A percentile compares a stretch with the other conserved stretches of the same genome.
Conservation (phyloP, 2,797 vertebrate species). For the Pagetopsis macropterus region DNA sequence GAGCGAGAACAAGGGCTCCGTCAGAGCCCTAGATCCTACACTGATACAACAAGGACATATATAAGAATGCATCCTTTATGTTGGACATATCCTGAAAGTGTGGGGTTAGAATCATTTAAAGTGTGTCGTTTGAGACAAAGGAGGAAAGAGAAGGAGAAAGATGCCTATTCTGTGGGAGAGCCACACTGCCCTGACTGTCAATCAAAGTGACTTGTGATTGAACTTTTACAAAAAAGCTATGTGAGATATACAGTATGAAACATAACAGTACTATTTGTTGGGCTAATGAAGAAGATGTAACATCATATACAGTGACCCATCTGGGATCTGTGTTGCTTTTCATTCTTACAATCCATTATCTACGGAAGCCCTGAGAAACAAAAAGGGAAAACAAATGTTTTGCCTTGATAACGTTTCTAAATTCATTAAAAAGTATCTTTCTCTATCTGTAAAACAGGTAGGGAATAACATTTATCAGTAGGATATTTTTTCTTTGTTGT, state of each 20-base stretch:
- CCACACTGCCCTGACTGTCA: constrained; percentile 20
- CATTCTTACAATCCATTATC: constrained; percentile 42
- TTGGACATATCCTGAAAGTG: constrained; percentile 6
- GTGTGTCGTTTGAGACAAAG: constrained; percentile 9
- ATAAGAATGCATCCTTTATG: constrained; percentile 25
- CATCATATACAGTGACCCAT: constrained; percentile 43
- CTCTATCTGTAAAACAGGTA: no score
- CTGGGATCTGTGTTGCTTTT: constrained; percentile 57
- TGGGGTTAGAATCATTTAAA: constrained; percentile 7
- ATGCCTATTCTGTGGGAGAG: constrained; percentile 31
- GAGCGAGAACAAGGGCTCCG: constrained; percentile 80
- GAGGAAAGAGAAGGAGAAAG: constrained; percentile 7
- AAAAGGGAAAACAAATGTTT: no score
- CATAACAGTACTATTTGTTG: constrained; percentile 28
- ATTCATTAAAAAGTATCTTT: no score
- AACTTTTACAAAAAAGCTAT: constrained; percentile 36
- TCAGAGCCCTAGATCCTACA: constrained; percentile 44
- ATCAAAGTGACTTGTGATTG: constrained; percentile 21
- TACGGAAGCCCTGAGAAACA: no score
- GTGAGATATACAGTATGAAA: constrained; percentile 31
- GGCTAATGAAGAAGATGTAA: constrained; percentile 32
- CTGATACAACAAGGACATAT: constrained; percentile 30
- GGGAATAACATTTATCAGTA: no score
- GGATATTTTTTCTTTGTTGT: no score
- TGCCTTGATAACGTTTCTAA: no score